A percentile compares a stretch with the other conserved stretches of the same genome.
Conservation (phyloP, 2,888 invertebrate genomes). For the Xylocampa areola region DNA sequence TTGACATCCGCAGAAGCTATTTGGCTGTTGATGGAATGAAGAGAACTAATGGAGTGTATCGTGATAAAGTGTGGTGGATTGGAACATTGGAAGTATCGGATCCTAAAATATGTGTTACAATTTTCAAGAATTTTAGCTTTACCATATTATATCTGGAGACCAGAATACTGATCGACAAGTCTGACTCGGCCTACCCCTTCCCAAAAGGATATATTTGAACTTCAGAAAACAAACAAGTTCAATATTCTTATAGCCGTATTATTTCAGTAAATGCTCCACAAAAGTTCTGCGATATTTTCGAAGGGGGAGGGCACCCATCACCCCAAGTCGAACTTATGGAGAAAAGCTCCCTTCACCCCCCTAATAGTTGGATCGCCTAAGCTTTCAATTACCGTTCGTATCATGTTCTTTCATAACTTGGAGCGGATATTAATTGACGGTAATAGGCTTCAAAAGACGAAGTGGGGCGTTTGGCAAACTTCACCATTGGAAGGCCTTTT, state of each 20-base stretch:
- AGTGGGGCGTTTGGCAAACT: constrained; percentile 12
- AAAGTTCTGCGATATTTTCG: constrained; percentile 8
- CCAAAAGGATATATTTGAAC: no score
- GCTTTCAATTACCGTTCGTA: constrained; percentile 44
- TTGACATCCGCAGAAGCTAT: no score
- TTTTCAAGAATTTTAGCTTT: no score
- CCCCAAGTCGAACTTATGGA: constrained; percentile 16
- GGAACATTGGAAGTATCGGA: no score
- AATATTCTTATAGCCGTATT: constrained; percentile 1
- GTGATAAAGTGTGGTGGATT: no score
- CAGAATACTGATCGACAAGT: no score
- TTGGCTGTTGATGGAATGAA: no score
- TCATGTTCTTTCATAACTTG: constrained; percentile 46
- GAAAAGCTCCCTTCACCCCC: background rate
- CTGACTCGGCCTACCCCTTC: no score
- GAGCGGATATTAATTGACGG: constrained; percentile 26
- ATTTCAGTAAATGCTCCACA: background rate
- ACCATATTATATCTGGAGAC: no score
- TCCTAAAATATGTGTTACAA: no score
- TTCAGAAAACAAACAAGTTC: background rate
- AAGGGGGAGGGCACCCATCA: background rate
- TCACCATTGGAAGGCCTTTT: constrained; percentile 18
- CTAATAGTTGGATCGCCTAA: constrained; percentile 31
- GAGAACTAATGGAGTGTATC: no score
- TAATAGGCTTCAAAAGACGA: constrained; percentile 31